Evolutionary conservation across 2,888 invertebrate genomes (phyloP).

Genomic region (Cyclophora punctaria): DNA sequence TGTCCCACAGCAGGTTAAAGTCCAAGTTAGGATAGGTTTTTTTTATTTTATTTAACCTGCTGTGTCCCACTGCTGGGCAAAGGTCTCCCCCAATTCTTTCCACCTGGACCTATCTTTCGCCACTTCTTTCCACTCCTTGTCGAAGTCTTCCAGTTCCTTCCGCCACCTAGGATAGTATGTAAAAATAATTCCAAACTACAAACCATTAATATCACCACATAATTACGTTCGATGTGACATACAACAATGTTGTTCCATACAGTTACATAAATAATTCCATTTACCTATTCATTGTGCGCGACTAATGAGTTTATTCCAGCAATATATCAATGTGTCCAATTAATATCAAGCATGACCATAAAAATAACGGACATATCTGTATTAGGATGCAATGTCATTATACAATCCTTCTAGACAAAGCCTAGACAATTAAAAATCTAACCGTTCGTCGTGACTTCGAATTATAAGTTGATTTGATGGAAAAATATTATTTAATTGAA

Average conservation of each 20-base stretch:
- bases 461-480: not conserved
- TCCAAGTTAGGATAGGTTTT: too few relatives aligned
- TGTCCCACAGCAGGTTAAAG: too few relatives aligned
- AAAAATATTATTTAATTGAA: too few relatives aligned
- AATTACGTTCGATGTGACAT: not conserved
- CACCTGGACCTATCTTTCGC: too few relatives aligned
- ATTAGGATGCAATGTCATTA: conserved; percentile 12
- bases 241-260: not conserved
- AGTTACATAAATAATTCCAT: not conserved
- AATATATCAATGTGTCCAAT: conserved; percentile 14
- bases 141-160: too few relatives aligned
- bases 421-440: conserved; percentile 1
- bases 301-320: conserved; percentile 12
- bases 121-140: too few relatives aligned
- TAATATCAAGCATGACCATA: conserved; percentile 16
- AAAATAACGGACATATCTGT: conserved; percentile 17
- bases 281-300: conserved; percentile 10
- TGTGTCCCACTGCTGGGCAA: too few relatives aligned
- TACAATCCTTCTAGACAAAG: conserved; percentile 12
- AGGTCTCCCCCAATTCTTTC: too few relatives aligned
- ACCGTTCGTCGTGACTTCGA: conserved; percentile 7
- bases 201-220: too few relatives aligned
- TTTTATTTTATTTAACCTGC: too few relatives aligned
- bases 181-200: too few relatives aligned
- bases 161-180: too few relatives aligned